Percentiles rank a stretch among this genome's conserved stretches.
phyloP scores from a whole-genome alignment of 2,888 invertebrate genomes.

The Archips xylosteana region DNA sequence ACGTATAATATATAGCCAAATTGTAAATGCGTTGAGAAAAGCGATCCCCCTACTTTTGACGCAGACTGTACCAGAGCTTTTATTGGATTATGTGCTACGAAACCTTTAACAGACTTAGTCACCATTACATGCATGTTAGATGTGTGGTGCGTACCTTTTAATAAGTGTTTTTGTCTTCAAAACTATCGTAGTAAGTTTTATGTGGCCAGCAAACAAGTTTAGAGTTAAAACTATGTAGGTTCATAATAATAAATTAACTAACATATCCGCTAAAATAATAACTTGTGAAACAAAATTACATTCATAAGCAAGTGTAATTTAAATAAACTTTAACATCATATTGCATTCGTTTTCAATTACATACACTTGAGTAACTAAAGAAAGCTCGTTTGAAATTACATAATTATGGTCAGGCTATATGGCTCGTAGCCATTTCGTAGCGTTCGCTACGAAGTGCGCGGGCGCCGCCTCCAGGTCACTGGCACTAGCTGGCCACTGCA shows the following conservation, averaged over 20 bases:
- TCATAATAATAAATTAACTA: too few relatives aligned
- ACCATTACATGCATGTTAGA: neutral
- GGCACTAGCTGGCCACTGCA: conserved; percentile 81
- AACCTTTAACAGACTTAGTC: conserved; percentile 8
- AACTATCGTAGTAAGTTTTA: too few relatives aligned
- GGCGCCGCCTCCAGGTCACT: conserved; percentile 71
- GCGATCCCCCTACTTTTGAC: too few relatives aligned
- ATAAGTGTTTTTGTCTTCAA: too few relatives aligned
- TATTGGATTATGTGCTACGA: neutral
- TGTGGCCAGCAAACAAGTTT: too few relatives aligned
- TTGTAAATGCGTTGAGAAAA: too few relatives aligned
- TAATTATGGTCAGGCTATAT: conserved; percentile 35
- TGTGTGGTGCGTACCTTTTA: neutral
- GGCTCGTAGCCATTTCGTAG: conserved; percentile 68
- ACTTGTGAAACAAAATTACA: neutral
- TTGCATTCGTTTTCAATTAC: conserved; percentile 8
- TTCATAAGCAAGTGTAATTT: neutral
- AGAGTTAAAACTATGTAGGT: too few relatives aligned
- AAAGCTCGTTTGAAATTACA: conserved; percentile 34
- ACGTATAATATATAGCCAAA: too few relatives aligned
- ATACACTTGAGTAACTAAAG: conserved; percentile 6
- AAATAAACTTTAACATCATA: neutral
- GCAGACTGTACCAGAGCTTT: neutral
- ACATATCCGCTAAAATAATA: too few relatives aligned
- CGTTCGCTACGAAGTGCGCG: conserved; percentile 65